phyloP scores from a whole-genome alignment of 2,113 vertebrate genomes.

The Thalassarche chlororhynchos region DNA sequence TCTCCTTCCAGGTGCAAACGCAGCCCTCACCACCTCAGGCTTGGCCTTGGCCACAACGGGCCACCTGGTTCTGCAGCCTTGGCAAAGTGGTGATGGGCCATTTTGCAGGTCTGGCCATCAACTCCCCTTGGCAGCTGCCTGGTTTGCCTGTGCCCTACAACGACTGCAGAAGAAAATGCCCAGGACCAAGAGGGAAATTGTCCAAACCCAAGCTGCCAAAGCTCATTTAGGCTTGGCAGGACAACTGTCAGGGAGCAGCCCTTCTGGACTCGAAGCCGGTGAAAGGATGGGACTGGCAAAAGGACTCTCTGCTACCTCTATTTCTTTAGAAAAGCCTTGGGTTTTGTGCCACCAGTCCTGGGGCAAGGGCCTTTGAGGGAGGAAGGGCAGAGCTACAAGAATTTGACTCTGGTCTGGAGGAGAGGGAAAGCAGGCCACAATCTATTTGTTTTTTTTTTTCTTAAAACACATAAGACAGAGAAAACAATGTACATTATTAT shows the following conservation, averaged over 20 bases:
- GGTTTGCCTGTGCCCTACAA: neutral
- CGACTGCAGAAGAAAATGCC: neutral
- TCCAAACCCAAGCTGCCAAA: conserved; percentile 21
- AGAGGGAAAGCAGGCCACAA: neutral
- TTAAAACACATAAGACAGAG: neutral
- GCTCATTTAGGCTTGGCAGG: conserved; percentile 26
- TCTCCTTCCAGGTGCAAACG: neutral
- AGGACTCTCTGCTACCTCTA: neutral
- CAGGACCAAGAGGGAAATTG: neutral
- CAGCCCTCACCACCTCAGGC: neutral
- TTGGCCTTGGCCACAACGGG: neutral
- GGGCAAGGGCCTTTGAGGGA: neutral
- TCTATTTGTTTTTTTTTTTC: neutral
- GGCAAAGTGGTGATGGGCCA: neutral
- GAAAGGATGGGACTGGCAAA: neutral
- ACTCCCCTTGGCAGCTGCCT: neutral
- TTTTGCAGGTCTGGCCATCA: neutral
- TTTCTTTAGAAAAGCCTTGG: neutral
- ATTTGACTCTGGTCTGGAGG: neutral
- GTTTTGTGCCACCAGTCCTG: neutral
- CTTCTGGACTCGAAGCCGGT: neutral
- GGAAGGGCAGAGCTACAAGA: neutral
- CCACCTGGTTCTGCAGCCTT: neutral
- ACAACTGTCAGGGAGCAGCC: neutral
- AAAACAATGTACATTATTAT: neutral